Evolutionary conservation across 2,797 vertebrate species (phyloP).

Genomic region (Hippoglossus hippoglossus): DNA sequence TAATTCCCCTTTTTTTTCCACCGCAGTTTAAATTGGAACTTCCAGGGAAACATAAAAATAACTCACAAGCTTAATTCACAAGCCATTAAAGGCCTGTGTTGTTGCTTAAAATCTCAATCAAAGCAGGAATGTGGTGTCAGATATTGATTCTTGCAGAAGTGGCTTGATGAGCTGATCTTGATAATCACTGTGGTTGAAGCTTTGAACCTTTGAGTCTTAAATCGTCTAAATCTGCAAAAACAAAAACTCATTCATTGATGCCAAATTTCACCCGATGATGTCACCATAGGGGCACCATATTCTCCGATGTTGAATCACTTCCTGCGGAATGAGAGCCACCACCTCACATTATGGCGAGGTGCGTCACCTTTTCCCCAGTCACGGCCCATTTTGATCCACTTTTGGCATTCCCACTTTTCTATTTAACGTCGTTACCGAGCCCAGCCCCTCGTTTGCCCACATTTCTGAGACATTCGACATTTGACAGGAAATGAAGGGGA

Average conservation of each 20-base stretch:
- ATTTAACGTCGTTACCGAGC: conserved; percentile 9
- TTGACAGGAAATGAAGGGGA: conserved; percentile 48
- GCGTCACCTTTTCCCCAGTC: conserved; percentile 68
- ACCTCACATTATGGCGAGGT: conserved; percentile 57
- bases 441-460: conserved; percentile 1
- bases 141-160: not conserved
- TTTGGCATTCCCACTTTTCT: conserved; percentile 36
- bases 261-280: conserved; percentile 43
- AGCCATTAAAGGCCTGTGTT: not conserved
- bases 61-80: conserved; percentile 9
- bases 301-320: conserved; percentile 65
- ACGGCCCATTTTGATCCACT: conserved; percentile 38
- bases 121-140: not conserved
- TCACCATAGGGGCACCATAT: conserved; percentile 37
- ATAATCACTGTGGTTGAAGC: conserved; percentile 1
- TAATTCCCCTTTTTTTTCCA: conserved; percentile 22
- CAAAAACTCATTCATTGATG: conserved; percentile 39
- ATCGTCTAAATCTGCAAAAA: conserved; percentile 13
- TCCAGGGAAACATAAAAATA: conserved; percentile 45
- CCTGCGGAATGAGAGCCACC: conserved; percentile 58
- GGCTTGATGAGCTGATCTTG: not conserved
- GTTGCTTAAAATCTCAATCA: not conserved
- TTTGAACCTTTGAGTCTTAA: conserved; percentile 12
- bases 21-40: conserved; percentile 25
- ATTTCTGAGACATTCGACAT: conserved; percentile 37